Conservation (phyloP, 2,113 vertebrate genomes). For the Pituophis catenifer region DNA sequence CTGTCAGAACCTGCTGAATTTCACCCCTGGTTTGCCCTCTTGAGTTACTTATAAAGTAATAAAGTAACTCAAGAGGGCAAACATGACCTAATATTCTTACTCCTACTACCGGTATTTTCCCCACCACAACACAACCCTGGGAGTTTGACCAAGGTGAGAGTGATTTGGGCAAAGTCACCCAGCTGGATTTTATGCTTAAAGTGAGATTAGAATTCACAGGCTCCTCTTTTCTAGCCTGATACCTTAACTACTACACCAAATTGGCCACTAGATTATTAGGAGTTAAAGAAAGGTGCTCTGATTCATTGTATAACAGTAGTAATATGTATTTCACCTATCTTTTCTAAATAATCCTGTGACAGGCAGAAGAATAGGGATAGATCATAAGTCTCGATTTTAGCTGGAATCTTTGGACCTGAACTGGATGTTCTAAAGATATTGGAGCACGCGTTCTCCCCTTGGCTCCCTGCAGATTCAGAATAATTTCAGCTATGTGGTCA, state of each 20-base stretch:
- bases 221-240: not conserved
- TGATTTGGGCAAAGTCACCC: not conserved
- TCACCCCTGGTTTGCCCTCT: too few relatives aligned
- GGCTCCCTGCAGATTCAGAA: not conserved
- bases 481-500: not conserved
- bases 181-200: not conserved
- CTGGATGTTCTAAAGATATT: not conserved
- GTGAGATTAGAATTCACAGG: not conserved
- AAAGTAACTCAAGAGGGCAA: not conserved
- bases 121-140: not conserved
- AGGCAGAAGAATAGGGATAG: not conserved
- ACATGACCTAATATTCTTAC: not conserved
- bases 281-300: not conserved
- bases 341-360: not conserved
- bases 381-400: not conserved
- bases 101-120: not conserved
- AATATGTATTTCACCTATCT: not conserved
- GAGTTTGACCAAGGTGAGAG: not conserved
- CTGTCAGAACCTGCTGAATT: too few relatives aligned
- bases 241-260: not conserved
- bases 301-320: not conserved
- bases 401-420: not conserved
- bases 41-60: too few relatives aligned
- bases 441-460: not conserved
- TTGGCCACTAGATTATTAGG: not conserved